Base-by-base conservation (phyloP, 2,888 invertebrate species). In the Lobophora halterata region DNA sequence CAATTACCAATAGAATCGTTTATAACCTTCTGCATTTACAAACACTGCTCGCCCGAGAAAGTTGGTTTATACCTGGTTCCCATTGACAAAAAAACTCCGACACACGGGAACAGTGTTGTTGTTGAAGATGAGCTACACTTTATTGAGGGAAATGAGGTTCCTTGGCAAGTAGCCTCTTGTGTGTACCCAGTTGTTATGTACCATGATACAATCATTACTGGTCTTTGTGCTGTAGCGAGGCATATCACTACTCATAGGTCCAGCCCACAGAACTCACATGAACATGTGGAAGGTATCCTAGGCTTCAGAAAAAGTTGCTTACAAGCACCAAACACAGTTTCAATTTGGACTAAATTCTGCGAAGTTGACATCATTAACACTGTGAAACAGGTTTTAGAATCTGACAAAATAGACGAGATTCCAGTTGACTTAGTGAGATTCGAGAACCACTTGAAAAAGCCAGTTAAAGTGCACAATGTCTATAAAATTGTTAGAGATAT, bases 341-440 rank as follows among this genome's bases (percentile, higher is more conserved):
- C 96, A 4, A 88, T 94, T 19, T 97, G 97, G 97, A 97, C 97
- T 0, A 93, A 93, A 61, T 96, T 96, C 70, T 97, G 97, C 86
- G 97, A 97, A 87, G 89, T 94, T 2, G 95, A 96, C 65, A 81
- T 96, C 23, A 89, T 94, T 5, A 71, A 80, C 32, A 89, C 92
- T 1, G 77, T 93, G 0, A 88, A 89, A 44, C 60, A 77, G n/a
- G 52, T 90, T 28, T 52, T 87, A 9, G 52, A 19, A 10, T 27
- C 16, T 8, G 51, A 56, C 8, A 54, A 50, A 17, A 37, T 71
- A 11, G 38, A 59, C 21, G 62, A 72, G 46, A 48, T 97, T 33
- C 95, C 97, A 0, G 70, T 79, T n/a, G 91, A 92, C 60, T 71
- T 97, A 29, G 87, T 92, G 0, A 88, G 93, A 48, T 95, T 97